Percentiles rank a stretch among this genome's conserved stretches.
These are phyloP conservation scores for Luffia ferchaultella DNA, from an alignment of 2,888 invertebrate species.

Conservation along the genomic window DNA sequence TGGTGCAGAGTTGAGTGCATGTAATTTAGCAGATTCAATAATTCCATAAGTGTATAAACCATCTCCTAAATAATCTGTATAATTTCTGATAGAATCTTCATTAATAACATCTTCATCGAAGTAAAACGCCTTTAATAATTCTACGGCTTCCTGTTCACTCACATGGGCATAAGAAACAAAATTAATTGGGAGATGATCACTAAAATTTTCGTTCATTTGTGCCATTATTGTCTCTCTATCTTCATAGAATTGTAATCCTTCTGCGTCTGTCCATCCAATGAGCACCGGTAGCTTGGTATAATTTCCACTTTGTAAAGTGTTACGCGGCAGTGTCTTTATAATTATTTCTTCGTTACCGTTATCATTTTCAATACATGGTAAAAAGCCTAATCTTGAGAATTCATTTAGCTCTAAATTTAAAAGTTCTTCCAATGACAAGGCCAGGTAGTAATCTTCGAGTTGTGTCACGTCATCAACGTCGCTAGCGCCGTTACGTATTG, in stretches of 20 bases:
- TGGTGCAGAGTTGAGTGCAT: neutral
- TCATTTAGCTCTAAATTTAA: neutral
- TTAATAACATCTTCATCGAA: neutral
- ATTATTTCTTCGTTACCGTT: neutral
- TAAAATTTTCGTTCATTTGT: neutral
- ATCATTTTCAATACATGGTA: neutral
- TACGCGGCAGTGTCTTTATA: neutral
- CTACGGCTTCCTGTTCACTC: neutral
- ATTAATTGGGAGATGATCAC: neutral
- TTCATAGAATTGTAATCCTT: neutral
- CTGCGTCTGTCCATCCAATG: neutral
- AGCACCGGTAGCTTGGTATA: neutral
- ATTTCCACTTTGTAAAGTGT: neutral
- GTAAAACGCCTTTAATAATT: neutral
- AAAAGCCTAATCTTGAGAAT: neutral
- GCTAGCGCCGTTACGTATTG: neutral
- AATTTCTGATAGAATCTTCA: neutral
- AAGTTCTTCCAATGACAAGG: neutral
- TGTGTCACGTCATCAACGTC: neutral
- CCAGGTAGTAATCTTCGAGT: neutral
- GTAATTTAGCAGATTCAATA: neutral
- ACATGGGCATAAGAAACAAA: neutral
- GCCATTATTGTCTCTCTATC: neutral
- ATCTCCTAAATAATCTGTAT: neutral
- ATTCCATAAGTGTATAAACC: neutral